Base-by-base conservation (phyloP, 2,888 invertebrate species). In the Leptopilina myrica region DNA sequence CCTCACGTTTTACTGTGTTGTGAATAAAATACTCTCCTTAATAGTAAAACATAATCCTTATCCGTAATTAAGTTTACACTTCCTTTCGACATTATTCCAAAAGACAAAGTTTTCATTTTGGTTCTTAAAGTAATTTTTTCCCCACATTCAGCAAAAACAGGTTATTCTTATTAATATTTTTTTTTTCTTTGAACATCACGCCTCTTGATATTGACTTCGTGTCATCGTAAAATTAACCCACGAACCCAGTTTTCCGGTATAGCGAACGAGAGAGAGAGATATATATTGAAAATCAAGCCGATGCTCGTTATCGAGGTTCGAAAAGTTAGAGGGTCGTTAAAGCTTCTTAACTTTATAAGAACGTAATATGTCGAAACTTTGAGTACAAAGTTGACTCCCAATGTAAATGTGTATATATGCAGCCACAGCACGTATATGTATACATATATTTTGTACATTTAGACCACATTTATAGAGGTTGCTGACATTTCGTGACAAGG, bases 401-500 rank as follows among this genome's bases (percentile, higher is more conserved):
- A 33, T 7, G 26, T 11, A 26, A 64, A 64, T 33, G 40, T 64
- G 62, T 43, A 43, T 33, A 33, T 15, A 62, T 62, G 62, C 62
- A 33, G 4, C 33, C 33, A 33, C 33, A 33, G 33, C 33, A 33
- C 33, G 33, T 33, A 33, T 33, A 3, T 33, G 3, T 33, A 33
- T 33, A 33, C 33, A 33, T 33, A 33, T 33, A 33, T 33, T 33
- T 33, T 33, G 33, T 3, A 33, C 33, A 33, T 33, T 33, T 6
- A 33, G 5, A 49, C 49, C 49, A 49, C 49, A 11, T 49, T 11
- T 20, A 33, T 14, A 12, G 46, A 8, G 40, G 12, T 12, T 76
- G 62, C 14, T 53, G 65, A 15, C 78, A 59, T 69, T 76, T 67
- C 56, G 79, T 76, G 73, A 64, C 64, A 65, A 64, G 33, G 49